phyloP scores from a whole-genome alignment of 1,140 invertebrate species.

The Penaeus chinensis region DNA sequence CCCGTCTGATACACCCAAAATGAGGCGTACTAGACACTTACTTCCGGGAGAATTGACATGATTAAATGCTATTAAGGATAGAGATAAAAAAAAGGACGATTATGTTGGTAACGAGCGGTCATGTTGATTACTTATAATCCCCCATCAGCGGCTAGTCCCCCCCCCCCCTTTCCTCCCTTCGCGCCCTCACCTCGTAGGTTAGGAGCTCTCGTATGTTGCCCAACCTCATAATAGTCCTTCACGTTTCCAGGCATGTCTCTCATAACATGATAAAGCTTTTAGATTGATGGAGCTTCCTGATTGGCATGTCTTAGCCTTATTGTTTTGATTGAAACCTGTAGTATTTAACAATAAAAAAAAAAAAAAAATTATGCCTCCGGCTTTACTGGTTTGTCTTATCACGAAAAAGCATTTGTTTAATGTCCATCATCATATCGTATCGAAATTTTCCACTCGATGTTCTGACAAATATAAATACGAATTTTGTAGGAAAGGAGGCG shows the following conservation, averaged over 20 bases:
- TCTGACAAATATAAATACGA: no score
- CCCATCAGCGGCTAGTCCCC: constrained; percentile 22
- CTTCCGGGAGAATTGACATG: constrained; percentile 38
- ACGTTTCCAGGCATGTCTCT: not conserved
- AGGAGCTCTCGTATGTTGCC: not conserved
- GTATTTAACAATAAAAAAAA: no score
- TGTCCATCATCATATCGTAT: no score
- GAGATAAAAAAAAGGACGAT: constrained; percentile 22
- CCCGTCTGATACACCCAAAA: not conserved
- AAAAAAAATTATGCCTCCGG: no score
- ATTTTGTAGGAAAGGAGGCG: no score
- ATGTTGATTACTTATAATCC: constrained; percentile 2
- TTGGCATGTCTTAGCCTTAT: no score
- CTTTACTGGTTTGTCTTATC: no score
- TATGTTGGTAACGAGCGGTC: constrained; percentile 1
- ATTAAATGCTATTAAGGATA: constrained; percentile 45
- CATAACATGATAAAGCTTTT: not conserved
- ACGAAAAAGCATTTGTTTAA: no score
- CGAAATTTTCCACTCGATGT: no score
- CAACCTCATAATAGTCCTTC: not conserved
- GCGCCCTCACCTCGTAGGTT: not conserved
- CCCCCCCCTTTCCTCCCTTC: constrained; percentile 14
- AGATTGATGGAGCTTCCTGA: no score
- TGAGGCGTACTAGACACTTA: constrained; percentile 14
- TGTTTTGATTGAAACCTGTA: no score